phyloP scores from a whole-genome alignment of 2,113 vertebrate genomes.

The Hirundichthys speculiger region DNA sequence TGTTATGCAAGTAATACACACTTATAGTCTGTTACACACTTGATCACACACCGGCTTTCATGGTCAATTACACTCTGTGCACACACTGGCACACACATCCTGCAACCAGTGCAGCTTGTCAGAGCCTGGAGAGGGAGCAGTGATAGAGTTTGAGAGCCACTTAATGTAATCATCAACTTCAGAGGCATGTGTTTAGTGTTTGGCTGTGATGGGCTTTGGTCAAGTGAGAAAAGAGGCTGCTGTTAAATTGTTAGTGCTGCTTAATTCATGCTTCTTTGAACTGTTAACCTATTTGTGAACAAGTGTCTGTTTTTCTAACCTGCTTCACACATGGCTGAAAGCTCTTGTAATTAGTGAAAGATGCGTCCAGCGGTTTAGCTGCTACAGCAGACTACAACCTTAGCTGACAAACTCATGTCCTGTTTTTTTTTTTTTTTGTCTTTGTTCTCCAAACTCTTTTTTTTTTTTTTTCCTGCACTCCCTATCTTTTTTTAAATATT shows the following conservation, averaged over 20 bases:
- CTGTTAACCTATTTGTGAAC: conserved; percentile 59
- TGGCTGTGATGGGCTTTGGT: conserved; percentile 52
- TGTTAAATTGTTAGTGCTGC: conserved; percentile 58
- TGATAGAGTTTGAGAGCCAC: conserved; percentile 75
- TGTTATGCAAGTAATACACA: conserved; percentile 62
- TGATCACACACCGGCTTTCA: conserved; percentile 62
- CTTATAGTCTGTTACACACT: conserved; percentile 54
- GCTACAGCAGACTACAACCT: conserved; percentile 12
- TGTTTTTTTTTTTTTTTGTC: not conserved
- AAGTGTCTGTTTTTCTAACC: conserved; percentile 68
- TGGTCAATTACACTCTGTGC: conserved; percentile 63
- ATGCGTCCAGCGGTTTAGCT: conserved; percentile 27
- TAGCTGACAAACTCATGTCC: conserved; percentile 2
- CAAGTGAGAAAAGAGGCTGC: conserved; percentile 66
- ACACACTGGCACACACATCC: conserved; percentile 28
- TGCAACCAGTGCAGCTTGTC: conserved; percentile 53
- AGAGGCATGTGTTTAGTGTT: conserved; percentile 57
- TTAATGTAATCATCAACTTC: conserved; percentile 76
- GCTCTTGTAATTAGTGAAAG: conserved; percentile 47
- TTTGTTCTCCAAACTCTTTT: not conserved
- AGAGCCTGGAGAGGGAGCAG: conserved; percentile 67
- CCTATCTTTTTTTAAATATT: conserved; percentile 5
- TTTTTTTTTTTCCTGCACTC: not conserved
- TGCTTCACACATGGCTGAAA: conserved; percentile 43
- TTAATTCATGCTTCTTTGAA: conserved; percentile 58